Conservation (phyloP, 2,888 invertebrate species). For the Belgica antarctica region DNA sequence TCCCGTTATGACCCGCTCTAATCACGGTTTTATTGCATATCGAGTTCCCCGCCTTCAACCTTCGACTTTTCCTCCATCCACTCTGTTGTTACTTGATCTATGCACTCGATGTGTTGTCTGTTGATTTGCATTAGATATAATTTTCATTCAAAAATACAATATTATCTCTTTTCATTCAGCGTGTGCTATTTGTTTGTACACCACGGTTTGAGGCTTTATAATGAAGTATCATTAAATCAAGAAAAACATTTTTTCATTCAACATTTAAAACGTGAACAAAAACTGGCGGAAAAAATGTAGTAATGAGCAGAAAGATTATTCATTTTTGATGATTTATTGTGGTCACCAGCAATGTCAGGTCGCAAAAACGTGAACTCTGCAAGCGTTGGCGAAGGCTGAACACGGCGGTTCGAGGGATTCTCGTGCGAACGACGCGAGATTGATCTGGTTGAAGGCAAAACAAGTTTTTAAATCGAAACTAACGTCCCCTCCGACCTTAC, state of each 20-base stretch:
- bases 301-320: neutral
- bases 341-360: neutral
- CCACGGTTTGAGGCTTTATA: slow-evolving; percentile 1
- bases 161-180: neutral
- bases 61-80: too few species aligned
- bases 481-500: too few species aligned
- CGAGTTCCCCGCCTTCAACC: too few species aligned
- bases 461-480: too few species aligned
- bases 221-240: slow-evolving; percentile 11
- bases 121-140: slow-evolving; percentile 11
- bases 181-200: neutral
- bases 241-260: neutral
- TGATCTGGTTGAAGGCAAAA: too few species aligned
- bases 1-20: too few species aligned
- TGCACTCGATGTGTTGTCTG: neutral
- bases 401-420: too few species aligned
- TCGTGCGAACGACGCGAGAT: neutral
- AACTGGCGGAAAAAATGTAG: neutral
- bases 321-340: slow-evolving; percentile 5
- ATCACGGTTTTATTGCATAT: too few species aligned
- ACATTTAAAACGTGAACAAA: neutral
- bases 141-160: neutral
- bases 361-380: too few species aligned
- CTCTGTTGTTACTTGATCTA: too few species aligned
- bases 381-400: too few species aligned